A percentile compares a stretch with the other conserved stretches of the same genome.
phyloP scores from a whole-genome alignment of 2,113 vertebrate genomes.

The Sebastes schlegelii region DNA sequence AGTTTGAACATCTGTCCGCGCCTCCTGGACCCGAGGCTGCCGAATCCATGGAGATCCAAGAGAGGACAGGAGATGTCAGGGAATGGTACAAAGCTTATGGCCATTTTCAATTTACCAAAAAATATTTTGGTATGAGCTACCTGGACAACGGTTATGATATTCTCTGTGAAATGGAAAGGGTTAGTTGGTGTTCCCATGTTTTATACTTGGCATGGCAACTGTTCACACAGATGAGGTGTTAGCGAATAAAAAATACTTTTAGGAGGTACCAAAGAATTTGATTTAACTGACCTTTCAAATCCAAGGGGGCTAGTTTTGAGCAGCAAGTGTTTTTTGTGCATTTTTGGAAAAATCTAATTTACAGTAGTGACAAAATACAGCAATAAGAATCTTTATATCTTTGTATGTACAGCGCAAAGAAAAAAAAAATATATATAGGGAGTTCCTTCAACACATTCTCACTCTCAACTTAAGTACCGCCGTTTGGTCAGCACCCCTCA shows the following conservation, averaged over 20 bases:
- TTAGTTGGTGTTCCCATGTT: neutral
- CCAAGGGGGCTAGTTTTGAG: neutral
- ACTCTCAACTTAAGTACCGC: too few species aligned
- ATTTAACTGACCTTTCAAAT: neutral
- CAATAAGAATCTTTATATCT: neutral
- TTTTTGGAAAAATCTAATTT: neutral
- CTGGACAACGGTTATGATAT: neutral
- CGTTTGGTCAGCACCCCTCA: too few species aligned
- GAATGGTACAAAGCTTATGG: neutral
- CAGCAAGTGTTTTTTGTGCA: neutral
- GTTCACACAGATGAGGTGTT: neutral
- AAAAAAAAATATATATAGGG: too few species aligned
- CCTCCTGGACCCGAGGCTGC: neutral
- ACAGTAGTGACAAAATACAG: neutral
- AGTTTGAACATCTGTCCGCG: neutral
- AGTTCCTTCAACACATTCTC: too few species aligned
- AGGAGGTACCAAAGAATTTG: neutral
- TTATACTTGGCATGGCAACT: neutral
- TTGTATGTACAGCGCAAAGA: too few species aligned
- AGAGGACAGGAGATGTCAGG: neutral
- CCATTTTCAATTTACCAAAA: neutral
- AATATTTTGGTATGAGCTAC: neutral
- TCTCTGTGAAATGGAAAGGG: neutral
- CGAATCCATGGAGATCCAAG: neutral
- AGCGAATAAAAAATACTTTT: neutral